Evolutionary conservation across 2,888 invertebrate species (phyloP).

Genomic region (Ellobium chinense): DNA sequence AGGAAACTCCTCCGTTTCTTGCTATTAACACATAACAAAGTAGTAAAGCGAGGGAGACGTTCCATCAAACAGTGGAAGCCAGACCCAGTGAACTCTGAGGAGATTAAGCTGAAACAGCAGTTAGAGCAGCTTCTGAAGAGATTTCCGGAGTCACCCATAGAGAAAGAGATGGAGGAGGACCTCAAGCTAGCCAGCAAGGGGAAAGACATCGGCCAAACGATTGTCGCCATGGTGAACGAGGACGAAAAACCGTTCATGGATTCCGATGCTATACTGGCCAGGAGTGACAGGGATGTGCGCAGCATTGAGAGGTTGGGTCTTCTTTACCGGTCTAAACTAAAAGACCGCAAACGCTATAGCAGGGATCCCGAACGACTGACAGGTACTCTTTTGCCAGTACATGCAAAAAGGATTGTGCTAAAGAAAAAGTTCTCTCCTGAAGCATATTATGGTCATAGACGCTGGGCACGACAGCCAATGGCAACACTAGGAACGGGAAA

Average conservation of each 20-base stretch:
- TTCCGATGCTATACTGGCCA: too few species aligned
- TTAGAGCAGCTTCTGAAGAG: background rate
- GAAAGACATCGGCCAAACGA: background rate
- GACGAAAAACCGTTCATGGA: background rate
- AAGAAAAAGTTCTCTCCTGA: too few species aligned
- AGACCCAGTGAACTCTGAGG: slow-evolving; percentile 3
- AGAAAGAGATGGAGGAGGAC: background rate
- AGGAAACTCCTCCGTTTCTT: background rate
- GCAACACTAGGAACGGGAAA: too few species aligned
- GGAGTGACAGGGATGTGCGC: background rate
- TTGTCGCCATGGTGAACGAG: background rate
- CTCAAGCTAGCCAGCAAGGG: background rate
- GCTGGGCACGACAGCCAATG: too few species aligned
- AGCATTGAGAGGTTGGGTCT: background rate
- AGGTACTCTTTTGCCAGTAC: too few species aligned
- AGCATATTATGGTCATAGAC: too few species aligned
- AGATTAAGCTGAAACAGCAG: background rate
- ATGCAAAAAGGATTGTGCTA: too few species aligned
- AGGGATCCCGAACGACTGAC: background rate
- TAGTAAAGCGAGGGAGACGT: background rate
- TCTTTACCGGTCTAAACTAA: too few species aligned
- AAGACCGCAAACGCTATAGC: background rate
- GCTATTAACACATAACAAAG: background rate
- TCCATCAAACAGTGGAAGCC: background rate
- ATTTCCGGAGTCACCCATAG: background rate